Conservation (phyloP, 2,113 vertebrate genomes). For the Chionomys nivalis region DNA sequence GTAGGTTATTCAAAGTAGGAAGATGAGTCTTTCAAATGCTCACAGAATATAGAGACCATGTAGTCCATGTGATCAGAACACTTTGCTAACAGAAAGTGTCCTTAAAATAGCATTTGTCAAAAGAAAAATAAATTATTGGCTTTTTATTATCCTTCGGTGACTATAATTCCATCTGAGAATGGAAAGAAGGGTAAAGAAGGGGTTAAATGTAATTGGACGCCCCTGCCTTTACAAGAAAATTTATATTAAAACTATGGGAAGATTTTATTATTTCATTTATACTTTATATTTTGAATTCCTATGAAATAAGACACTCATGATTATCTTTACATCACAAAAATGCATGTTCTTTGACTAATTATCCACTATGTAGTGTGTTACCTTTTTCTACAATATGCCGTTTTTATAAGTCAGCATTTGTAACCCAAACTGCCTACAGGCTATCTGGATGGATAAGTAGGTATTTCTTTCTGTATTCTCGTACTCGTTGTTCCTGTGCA, state of each 20-base stretch:
- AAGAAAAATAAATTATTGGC: constrained; percentile 1
- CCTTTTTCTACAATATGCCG: not conserved
- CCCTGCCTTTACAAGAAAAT: constrained; percentile 9
- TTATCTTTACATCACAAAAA: constrained; percentile 24
- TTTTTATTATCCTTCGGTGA: constrained; percentile 12
- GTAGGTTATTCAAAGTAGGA: constrained; percentile 43
- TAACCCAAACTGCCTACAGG: not conserved
- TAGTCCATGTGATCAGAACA: constrained; percentile 8
- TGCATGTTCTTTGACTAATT: constrained; percentile 6
- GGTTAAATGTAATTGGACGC: not conserved
- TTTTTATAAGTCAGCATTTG: constrained; percentile 49
- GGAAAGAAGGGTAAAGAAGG: not conserved
- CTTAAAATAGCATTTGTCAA: constrained; percentile 7
- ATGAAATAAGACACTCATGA: not conserved
- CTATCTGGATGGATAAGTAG: not conserved
- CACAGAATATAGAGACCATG: not conserved
- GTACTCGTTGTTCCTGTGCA: not conserved
- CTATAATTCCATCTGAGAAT: not conserved
- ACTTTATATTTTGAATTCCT: constrained; percentile 35
- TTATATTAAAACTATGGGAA: not conserved
- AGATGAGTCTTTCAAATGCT: constrained; percentile 41
- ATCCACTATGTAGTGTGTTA: not conserved
- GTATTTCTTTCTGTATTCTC: not conserved
- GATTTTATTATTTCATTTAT: constrained; percentile 47
- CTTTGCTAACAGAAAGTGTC: constrained; percentile 31